These are phyloP conservation scores for Bovichtus variegatus DNA, from an alignment of 2,797 vertebrate genomes.

Conservation along the genomic window DNA sequence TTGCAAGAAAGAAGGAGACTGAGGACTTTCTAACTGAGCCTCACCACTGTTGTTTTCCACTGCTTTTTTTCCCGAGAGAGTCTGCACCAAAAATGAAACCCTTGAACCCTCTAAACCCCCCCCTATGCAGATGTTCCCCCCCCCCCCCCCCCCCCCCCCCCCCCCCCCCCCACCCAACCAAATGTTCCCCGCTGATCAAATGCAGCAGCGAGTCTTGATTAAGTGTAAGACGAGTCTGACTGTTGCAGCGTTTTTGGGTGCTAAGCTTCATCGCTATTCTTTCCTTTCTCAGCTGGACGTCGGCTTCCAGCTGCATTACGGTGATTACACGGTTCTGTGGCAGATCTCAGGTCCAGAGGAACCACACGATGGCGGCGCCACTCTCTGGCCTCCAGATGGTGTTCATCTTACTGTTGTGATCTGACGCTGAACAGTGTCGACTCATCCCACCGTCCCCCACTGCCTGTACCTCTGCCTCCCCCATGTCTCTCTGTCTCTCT, in stretches of 20 bases:
- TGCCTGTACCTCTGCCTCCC: conserved; percentile 20
- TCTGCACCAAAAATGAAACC: conserved; percentile 20
- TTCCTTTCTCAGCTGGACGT: conserved; percentile 44
- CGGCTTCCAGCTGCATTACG: conserved; percentile 49
- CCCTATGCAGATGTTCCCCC: conserved; percentile 40
- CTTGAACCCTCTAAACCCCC: not conserved
- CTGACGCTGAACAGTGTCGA: conserved; percentile 44
- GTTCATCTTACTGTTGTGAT: conserved; percentile 57
- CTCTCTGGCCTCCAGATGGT: conserved; percentile 66
- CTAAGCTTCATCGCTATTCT: conserved; percentile 36
- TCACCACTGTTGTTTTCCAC: not conserved
- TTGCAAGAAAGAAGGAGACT: conserved; percentile 47
- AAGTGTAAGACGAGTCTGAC: conserved; percentile 36
- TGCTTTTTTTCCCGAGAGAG: conserved; percentile 4
- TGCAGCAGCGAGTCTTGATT: conserved; percentile 47
- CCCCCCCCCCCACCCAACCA: conserved; percentile 25
- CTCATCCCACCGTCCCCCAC: conserved; percentile 52
- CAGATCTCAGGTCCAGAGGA: conserved; percentile 49
- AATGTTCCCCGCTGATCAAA: conserved; percentile 59
- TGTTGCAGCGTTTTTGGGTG: conserved; percentile 40
- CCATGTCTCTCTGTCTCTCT: conserved; percentile 23
- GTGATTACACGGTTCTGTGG: conserved; percentile 61
- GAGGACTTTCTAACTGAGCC: conserved; percentile 40
- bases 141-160: not conserved
- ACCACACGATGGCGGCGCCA: conserved; percentile 15